Evolutionary conservation across 2,797 vertebrate species (phyloP), one percentile per base, ranked within the genome.

Genomic region (Phaenicophaeus curvirostris): DNA sequence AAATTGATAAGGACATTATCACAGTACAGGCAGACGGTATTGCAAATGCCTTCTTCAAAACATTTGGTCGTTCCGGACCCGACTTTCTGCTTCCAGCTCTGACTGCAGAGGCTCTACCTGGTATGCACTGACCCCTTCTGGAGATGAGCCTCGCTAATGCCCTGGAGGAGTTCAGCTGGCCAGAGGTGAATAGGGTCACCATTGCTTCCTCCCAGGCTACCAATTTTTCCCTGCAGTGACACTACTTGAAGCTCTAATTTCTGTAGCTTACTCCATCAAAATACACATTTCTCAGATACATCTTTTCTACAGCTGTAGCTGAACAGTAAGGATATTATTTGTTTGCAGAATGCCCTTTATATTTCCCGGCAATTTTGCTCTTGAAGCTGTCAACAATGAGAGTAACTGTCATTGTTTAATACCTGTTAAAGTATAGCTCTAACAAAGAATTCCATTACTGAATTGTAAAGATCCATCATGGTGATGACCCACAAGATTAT

Each of bases 341-440:
- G 57, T 58, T 89, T 69, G 62, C 77, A 73, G 44, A 72, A 69
- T 44, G 33, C 21, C 76, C 51, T 77, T 76, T 80, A 30, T 24
- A 74, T 28, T 82, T 73, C 28, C 63, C 35, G 75, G 48, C 42
- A 51, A 50, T 96, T 91, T 86, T 76, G 28, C 61, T 93, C 62
- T 90, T 92, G 78, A 94, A 87, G 57, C 37, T 87, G 75, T 79
- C 82, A 76, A 57, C 41, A 82, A 88, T 68, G 73, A 76, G 84
- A 85, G 57, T 68, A 84, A 84, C 48, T 27, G 33, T 19, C 4
- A 4, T 44, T 68, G 53, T 46, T 93, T 92, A 90, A 67, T 58
- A 69, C 13, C 62, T 73, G 59, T 42, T 77, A 63, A 78, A 71
- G n/a, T 46, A 51, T 23, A 85, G 51, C 20, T n/a, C 33, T 74